Conservation (phyloP, 2,888 invertebrate species). For the Caenorhabditis sulstoni region DNA sequence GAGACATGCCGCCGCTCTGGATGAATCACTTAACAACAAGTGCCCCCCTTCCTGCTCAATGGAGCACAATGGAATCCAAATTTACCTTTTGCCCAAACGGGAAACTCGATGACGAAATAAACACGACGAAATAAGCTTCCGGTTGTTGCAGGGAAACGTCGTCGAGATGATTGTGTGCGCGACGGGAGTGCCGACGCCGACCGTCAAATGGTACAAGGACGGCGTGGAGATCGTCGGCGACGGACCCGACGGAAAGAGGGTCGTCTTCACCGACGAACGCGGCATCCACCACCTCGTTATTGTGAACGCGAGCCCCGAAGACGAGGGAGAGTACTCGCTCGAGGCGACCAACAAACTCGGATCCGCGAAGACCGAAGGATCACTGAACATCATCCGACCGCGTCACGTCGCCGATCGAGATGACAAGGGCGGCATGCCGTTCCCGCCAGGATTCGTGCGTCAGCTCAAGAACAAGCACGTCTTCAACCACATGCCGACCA, state of each 20-base stretch:
- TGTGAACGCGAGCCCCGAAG: slow-evolving; percentile 79
- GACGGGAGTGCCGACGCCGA: slow-evolving; percentile 81
- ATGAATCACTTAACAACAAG: slow-evolving; percentile 35
- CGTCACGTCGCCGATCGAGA: slow-evolving; percentile 62
- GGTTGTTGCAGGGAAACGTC: slow-evolving; percentile 74
- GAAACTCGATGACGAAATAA: slow-evolving; percentile 25
- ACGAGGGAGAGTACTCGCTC: slow-evolving; percentile 80
- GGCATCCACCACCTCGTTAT: slow-evolving; percentile 80
- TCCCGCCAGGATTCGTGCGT: slow-evolving; percentile 80
- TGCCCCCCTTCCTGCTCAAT: too few relatives aligned
- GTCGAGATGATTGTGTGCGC: slow-evolving; percentile 81
- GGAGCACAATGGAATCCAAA: slow-evolving; percentile 45
- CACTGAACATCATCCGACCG: slow-evolving; percentile 76
- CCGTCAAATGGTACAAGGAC: slow-evolving; percentile 81
- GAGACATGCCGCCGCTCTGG: slow-evolving; percentile 9
- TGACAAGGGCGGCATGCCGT: slow-evolving; percentile 76
- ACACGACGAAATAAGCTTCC: slow-evolving; percentile 9
- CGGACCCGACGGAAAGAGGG: slow-evolving; percentile 73
- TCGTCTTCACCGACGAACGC: slow-evolving; percentile 79
- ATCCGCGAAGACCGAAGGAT: slow-evolving; percentile 77
- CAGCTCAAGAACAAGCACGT: slow-evolving; percentile 81
- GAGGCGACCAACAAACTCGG: slow-evolving; percentile 80
- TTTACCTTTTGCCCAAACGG: slow-evolving; percentile 10
- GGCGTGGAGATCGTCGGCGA: slow-evolving; percentile 75
- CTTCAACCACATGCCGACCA: slow-evolving; percentile 80